These are phyloP conservation scores for Spatulosminthurus flaviceps DNA, from an alignment of 2,888 invertebrate species.

Conservation along the genomic window DNA sequence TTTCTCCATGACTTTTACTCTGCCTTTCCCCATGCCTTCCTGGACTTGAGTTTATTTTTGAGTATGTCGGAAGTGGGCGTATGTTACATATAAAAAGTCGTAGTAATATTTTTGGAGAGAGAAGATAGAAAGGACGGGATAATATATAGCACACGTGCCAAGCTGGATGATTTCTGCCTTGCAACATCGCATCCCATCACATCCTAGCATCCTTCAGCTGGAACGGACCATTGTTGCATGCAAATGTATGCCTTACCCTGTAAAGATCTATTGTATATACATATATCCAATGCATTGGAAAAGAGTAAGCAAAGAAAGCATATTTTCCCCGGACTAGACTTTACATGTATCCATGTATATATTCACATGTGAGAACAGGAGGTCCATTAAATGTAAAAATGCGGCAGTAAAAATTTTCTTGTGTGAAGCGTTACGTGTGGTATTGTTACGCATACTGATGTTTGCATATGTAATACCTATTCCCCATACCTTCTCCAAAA, in stretches of 20 bases:
- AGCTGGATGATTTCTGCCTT: conserved; percentile 15
- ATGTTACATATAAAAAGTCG: too few species aligned
- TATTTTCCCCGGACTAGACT: too few species aligned
- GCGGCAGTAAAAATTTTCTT: not conserved
- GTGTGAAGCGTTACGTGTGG: not conserved
- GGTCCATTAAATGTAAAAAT: not conserved
- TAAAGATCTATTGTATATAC: not conserved
- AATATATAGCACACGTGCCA: conserved; percentile 29
- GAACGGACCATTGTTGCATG: conserved; percentile 36
- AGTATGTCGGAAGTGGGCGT: too few species aligned
- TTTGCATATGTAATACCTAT: not conserved
- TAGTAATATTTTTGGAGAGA: not conserved
- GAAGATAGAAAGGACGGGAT: not conserved
- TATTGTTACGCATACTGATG: conserved; percentile 1
- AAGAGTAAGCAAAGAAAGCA: too few species aligned
- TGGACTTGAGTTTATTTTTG: too few species aligned
- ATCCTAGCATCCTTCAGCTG: conserved; percentile 27
- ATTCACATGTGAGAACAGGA: not conserved
- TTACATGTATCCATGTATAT: too few species aligned
- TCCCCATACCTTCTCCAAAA: too few species aligned
- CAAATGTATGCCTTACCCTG: conserved; percentile 7
- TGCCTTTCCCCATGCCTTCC: too few species aligned
- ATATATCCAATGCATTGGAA: too few species aligned
- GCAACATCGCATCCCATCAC: conserved; percentile 30
- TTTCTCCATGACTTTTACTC: too few species aligned